Evolutionary conservation across 2,113 vertebrate species (phyloP).

Genomic region (Notechis scutatus): DNA sequence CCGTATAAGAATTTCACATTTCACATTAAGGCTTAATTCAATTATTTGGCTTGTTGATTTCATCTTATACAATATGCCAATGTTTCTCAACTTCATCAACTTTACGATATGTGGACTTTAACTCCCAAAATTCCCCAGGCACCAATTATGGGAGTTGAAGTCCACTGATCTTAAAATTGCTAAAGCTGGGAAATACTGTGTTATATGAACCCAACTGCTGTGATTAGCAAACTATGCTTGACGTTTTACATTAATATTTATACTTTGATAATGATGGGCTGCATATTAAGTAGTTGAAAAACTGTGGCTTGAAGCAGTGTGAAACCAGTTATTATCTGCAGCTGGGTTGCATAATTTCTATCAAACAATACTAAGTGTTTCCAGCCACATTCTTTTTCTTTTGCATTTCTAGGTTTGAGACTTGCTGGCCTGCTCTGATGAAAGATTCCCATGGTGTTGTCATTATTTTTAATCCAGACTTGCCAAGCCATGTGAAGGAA

Average conservation of each 20-base stretch:
- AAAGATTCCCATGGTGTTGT: conserved; percentile 88
- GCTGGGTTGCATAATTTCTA: background rate
- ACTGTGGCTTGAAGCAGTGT: background rate
- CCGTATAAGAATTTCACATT: background rate
- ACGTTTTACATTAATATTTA: background rate
- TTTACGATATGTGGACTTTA: background rate
- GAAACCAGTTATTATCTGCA: background rate
- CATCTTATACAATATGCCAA: background rate
- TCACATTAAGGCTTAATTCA: background rate
- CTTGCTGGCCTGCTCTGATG: conserved; percentile 94
- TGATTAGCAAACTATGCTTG: background rate
- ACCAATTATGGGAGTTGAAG: background rate
- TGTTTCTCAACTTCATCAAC: background rate
- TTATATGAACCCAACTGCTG: background rate
- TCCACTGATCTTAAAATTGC: background rate
- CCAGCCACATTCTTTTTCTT: background rate
- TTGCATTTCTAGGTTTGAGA: conserved; percentile 80
- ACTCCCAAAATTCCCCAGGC: background rate
- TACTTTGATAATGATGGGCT: background rate
- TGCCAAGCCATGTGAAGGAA: conserved; percentile 88
- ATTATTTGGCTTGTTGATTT: background rate
- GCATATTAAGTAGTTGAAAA: background rate
- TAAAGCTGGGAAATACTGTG: background rate
- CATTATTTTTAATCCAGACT: conserved; percentile 87
- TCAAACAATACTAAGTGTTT: background rate